A percentile compares a stretch with the other conserved stretches of the same genome.
Evolutionary conservation across 1,140 invertebrate species (phyloP).

Genomic region (Lutraria rhynchaena): DNA sequence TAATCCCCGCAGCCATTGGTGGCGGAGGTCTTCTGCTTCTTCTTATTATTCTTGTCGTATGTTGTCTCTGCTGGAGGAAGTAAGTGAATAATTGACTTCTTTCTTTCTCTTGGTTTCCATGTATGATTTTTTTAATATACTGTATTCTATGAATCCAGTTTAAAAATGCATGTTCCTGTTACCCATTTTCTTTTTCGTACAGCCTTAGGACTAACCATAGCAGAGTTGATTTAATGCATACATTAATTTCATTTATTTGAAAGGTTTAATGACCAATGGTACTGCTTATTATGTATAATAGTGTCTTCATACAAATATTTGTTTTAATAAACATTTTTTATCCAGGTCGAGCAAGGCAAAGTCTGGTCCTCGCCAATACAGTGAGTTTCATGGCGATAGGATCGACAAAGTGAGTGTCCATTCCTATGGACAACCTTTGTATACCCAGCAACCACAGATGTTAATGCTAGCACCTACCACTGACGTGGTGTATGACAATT

Average conservation of each 20-base stretch:
- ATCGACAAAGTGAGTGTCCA: conserved; percentile 38
- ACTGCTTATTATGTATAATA: background rate
- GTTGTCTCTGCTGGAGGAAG: conserved; percentile 46
- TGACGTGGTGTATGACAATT: no score
- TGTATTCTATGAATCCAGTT: no score
- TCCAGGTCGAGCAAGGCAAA: background rate
- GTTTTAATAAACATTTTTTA: background rate
- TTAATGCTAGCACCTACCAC: no score
- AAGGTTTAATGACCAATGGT: background rate
- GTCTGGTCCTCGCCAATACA: background rate
- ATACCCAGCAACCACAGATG: no score
- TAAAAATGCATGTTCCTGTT: no score
- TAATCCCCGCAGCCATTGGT: conserved; percentile 39
- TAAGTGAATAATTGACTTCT: no score
- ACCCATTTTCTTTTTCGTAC: no score
- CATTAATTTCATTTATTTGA: no score
- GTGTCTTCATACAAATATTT: no score
- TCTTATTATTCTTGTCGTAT: conserved; percentile 39
- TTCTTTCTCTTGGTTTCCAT: no score
- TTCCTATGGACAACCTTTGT: background rate
- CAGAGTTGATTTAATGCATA: background rate
- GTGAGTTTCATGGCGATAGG: conserved; percentile 30
- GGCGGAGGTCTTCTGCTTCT: conserved; percentile 38
- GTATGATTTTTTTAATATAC: no score
- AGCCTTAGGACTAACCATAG: background rate